A percentile compares a stretch with the other conserved stretches of the same genome.
These are phyloP conservation scores for Helicoverpa armigera DNA, from an alignment of 1,140 invertebrate species.

Conservation along the genomic window DNA sequence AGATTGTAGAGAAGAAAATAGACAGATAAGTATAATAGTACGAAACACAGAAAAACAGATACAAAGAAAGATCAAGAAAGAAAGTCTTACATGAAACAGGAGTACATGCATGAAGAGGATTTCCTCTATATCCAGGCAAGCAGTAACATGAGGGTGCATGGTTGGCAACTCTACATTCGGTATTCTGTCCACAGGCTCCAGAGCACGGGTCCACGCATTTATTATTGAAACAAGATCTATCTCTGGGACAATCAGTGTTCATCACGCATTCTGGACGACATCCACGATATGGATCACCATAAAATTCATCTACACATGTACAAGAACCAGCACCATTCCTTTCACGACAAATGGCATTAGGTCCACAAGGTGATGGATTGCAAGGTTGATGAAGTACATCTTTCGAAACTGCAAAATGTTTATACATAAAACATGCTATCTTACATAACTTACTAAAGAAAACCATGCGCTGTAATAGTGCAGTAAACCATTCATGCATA, in stretches of 20 bases:
- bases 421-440: constrained; percentile 60
- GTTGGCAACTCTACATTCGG: constrained; percentile 93
- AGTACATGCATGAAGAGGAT: constrained; percentile 91
- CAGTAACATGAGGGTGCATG: constrained; percentile 94
- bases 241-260: constrained; percentile 91
- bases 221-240: constrained; percentile 93
- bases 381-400: constrained; percentile 89
- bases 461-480: constrained; percentile 45
- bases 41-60: constrained; percentile 68
- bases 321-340: constrained; percentile 92
- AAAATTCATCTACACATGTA: constrained; percentile 92
- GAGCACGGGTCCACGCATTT: constrained; percentile 94
- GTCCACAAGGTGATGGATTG: constrained; percentile 93
- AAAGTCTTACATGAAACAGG: constrained; percentile 88
- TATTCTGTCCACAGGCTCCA: constrained; percentile 93
- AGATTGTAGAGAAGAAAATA: constrained; percentile 76
- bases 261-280: constrained; percentile 94
- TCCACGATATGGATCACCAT: constrained; percentile 93
- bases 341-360: constrained; percentile 93
- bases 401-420: constrained; percentile 81
- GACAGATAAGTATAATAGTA: constrained; percentile 64
- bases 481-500: constrained; percentile 23
- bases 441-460: constrained; percentile 39
- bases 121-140: constrained; percentile 91
- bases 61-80: constrained; percentile 73